Conservation (phyloP, 2,888 invertebrate species). For the Agonopterix subpropinquella region DNA sequence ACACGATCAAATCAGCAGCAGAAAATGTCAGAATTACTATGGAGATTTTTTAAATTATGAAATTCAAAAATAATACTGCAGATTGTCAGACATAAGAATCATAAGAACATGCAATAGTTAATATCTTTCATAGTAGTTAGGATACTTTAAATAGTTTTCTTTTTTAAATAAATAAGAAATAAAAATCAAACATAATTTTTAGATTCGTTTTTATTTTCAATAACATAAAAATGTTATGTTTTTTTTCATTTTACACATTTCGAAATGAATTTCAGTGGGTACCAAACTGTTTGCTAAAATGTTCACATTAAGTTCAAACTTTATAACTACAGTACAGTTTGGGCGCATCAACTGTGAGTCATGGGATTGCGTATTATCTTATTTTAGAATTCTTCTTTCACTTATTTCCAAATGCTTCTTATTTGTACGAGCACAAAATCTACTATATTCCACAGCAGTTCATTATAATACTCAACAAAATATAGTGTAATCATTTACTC, state of each 20-base stretch:
- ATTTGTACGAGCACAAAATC: conserved; percentile 64
- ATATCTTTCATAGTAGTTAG: too few species aligned
- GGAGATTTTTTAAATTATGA: too few species aligned
- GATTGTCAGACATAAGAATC: too few species aligned
- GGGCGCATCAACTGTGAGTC: conserved; percentile 53
- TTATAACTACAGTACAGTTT: conserved; percentile 63
- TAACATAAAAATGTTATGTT: conserved; percentile 77
- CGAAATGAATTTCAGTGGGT: conserved; percentile 66
- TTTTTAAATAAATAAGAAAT: conserved; percentile 15
- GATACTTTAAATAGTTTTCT: too few species aligned
- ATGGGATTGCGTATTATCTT: conserved; percentile 45
- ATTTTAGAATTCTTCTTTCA: conserved; percentile 61
- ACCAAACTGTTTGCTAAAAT: conserved; percentile 64
- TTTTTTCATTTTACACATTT: conserved; percentile 70
- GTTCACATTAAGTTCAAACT: conserved; percentile 57
- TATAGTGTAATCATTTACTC: conserved; percentile 63
- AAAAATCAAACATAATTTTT: conserved; percentile 57
- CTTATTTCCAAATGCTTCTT: conserved; percentile 72
- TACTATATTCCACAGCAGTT: conserved; percentile 56
- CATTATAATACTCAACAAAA: conserved; percentile 67
- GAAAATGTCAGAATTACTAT: too few species aligned
- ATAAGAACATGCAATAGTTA: too few species aligned
- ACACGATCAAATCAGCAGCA: too few species aligned
- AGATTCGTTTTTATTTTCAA: conserved; percentile 75
- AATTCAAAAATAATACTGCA: too few species aligned